Conservation (phyloP, 2,113 vertebrate species). For the Urocitellus parryii region DNA sequence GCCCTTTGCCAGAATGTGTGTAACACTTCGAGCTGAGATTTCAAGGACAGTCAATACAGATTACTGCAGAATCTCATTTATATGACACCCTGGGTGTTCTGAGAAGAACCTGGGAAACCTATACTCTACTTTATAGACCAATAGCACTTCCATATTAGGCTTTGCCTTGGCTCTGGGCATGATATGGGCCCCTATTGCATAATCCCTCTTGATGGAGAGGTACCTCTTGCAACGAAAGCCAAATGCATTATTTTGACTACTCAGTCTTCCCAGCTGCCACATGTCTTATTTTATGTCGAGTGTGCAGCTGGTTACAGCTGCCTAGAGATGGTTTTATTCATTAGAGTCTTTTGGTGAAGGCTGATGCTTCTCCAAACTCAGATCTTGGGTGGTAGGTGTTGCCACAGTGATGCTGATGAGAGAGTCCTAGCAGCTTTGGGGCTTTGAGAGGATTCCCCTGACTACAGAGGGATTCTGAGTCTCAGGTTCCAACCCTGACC, state of each 20-base stretch:
- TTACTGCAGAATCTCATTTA: slow-evolving; percentile 76
- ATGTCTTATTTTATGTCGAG: slow-evolving; percentile 76
- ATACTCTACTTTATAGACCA: slow-evolving; percentile 64
- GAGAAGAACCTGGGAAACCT: slow-evolving; percentile 79
- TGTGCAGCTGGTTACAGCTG: slow-evolving; percentile 82
- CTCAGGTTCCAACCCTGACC: not conserved
- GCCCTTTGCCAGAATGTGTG: slow-evolving; percentile 77
- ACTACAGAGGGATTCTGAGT: not conserved
- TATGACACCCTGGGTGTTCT: slow-evolving; percentile 79
- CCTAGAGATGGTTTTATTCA: slow-evolving; percentile 59
- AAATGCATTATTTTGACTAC: slow-evolving; percentile 81
- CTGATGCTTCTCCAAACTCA: slow-evolving; percentile 62
- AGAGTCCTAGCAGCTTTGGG: slow-evolving; percentile 60
- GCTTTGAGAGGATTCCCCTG: not conserved
- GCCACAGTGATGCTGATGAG: slow-evolving; percentile 55
- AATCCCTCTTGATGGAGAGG: slow-evolving; percentile 83
- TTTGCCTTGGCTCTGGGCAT: slow-evolving; percentile 58
- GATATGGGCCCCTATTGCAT: slow-evolving; percentile 58
- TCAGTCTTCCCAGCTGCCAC: slow-evolving; percentile 79
- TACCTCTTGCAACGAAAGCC: slow-evolving; percentile 78
- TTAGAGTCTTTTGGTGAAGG: slow-evolving; percentile 65
- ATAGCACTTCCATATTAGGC: slow-evolving; percentile 73
- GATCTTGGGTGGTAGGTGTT: slow-evolving; percentile 62
- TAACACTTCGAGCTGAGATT: slow-evolving; percentile 74
- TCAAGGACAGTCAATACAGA: slow-evolving; percentile 77